Percentiles rank a stretch among this genome's conserved stretches.
Evolutionary conservation across 2,888 invertebrate genomes (phyloP).

Genomic region (Petrophora chlorosata): DNA sequence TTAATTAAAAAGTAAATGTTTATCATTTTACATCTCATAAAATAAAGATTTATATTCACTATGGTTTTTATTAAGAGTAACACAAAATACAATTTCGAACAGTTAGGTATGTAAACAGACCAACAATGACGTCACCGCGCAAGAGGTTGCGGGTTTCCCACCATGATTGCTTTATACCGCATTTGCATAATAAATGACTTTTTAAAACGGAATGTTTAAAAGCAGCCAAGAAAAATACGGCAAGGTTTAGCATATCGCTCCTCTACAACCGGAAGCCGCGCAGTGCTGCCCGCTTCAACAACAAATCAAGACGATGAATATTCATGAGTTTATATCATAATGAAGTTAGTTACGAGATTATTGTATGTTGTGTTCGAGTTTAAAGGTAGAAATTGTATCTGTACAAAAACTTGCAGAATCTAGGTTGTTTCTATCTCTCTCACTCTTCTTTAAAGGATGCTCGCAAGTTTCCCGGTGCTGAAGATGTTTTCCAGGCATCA

Average conservation of each 20-base stretch:
- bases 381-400: too few species aligned
- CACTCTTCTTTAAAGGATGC: too few species aligned
- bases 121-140: background rate
- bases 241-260: conserved; percentile 24
- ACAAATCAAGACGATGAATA: conserved; percentile 9
- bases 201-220: conserved; percentile 33
- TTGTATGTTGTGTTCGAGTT: too few species aligned
- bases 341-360: too few species aligned
- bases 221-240: conserved; percentile 31
- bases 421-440: too few species aligned
- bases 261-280: background rate
- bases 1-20: too few species aligned
- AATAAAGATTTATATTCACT: background rate
- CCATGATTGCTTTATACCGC: conserved; percentile 25
- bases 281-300: background rate
- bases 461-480: too few species aligned
- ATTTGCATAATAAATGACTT: conserved; percentile 37
- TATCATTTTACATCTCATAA: background rate
- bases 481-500: too few species aligned
- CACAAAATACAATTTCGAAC: background rate
- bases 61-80: background rate
- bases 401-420: too few species aligned
- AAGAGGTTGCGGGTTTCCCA: conserved; percentile 5
- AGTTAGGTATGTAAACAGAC: background rate
- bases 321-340: conserved; percentile 15